Evolutionary conservation across 2,888 invertebrate species (phyloP).

Genomic region (Allacma fusca): DNA sequence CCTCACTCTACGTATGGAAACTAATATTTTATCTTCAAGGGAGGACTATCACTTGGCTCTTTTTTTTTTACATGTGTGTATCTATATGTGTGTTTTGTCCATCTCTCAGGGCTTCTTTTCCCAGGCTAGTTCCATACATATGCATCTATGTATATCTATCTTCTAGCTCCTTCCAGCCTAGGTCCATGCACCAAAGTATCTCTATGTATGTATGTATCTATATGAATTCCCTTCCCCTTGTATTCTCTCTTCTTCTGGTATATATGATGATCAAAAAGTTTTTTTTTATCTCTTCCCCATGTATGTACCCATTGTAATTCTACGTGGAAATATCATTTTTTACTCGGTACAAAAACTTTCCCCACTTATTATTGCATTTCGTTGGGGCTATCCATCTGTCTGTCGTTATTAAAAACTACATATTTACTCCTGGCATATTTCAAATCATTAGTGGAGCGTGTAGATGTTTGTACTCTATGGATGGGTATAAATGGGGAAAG

Average conservation of each 20-base stretch:
- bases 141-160: too few relatives aligned
- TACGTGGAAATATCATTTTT: constrained; percentile 23
- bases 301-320: constrained; percentile 16
- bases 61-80: too few relatives aligned
- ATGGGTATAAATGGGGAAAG: neutral
- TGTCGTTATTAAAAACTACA: constrained; percentile 3
- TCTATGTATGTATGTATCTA: too few relatives aligned
- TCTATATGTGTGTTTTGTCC: constrained; percentile 13
- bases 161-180: too few relatives aligned
- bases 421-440: constrained; percentile 2
- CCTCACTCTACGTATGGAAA: constrained; percentile 1
- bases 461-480: neutral
- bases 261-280: constrained; percentile 16
- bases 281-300: constrained; percentile 8
- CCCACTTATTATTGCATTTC: constrained; percentile 2
- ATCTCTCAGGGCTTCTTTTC: neutral
- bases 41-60: neutral
- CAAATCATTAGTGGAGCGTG: constrained; percentile 22
- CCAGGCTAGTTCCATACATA: too few relatives aligned
- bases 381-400: constrained; percentile 9
- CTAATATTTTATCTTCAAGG: constrained; percentile 17
- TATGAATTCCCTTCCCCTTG: neutral
- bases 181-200: too few relatives aligned
- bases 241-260: neutral
- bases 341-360: constrained; percentile 1